Evolutionary conservation across 2,113 vertebrate genomes (phyloP), one percentile per base, ranked within the genome.

Genomic region (Erythrocercus mccallii): DNA sequence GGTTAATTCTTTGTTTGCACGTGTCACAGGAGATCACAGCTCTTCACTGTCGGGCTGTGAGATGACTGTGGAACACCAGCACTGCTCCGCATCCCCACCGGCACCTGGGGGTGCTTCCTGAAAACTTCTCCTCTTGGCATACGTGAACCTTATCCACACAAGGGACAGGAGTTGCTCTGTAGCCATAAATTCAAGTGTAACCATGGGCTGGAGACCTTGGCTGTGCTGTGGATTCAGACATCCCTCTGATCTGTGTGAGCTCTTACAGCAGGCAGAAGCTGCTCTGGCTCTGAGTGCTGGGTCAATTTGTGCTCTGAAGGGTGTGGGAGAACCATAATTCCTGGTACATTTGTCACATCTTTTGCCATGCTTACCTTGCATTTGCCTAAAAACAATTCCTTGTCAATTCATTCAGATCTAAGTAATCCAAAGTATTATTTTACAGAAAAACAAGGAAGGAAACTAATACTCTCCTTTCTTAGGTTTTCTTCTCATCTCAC

Each of bases 61-160:
- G 35, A 20, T 1, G 17, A 28, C 28, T 81, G 28, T 30, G 76
- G 77, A 21, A 15, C 21, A 24, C 8, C 60, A 28, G 10, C 22
- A 5, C 57, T 27, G 58, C 35, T 47, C 38, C 15, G 1, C 21
- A 15, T 38, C 53, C 47, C 38, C 38, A 19, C 51, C 0, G 3
- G 10, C 24, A 31, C 30, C 35, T 60, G 22, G 18, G 18, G 54
- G 38, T 10, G 10, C 51, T 14, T 58, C 42, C 61, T 56, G 57
- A 53, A 24, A 69, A 3, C 54, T 58, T 13, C 62, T 84, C 4
- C 0, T 64, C 58, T 33, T 73, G 30, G 33, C n/a, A 15, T 5
- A 18, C 0, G 0, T 60, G 27, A 89, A 31, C 19, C 10, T 38
- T 27, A 13, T 7, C 40, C 81, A 16, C 12, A 35, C 9, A 23